Percentiles rank a stretch among this genome's conserved stretches.
Evolutionary conservation across 2,113 vertebrate species (phyloP).

Genomic region (Mormyrus lacerda): DNA sequence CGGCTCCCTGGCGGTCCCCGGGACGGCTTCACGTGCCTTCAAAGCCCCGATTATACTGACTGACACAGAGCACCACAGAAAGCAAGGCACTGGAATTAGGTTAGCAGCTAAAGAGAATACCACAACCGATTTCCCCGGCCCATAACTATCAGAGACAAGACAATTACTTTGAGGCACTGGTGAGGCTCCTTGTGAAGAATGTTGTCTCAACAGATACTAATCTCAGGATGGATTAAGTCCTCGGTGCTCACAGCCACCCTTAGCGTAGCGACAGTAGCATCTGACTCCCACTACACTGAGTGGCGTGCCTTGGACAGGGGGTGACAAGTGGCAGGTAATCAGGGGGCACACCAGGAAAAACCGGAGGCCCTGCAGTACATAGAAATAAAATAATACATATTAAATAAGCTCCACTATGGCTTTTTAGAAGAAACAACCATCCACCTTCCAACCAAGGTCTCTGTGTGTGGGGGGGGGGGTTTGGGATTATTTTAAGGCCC

Average conservation of each 20-base stretch:
- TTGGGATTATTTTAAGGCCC: too few species aligned
- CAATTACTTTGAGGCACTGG: constrained; percentile 7
- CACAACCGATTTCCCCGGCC: neutral
- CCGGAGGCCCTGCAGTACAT: neutral
- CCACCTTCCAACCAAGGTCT: neutral
- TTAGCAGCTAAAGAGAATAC: constrained; percentile 14
- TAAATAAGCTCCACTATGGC: neutral
- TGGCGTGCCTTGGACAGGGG: neutral
- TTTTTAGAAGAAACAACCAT: neutral
- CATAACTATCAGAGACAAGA: constrained; percentile 6
- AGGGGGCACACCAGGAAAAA: neutral
- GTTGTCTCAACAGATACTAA: constrained; percentile 13
- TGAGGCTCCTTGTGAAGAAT: neutral
- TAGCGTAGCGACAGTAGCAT: neutral
- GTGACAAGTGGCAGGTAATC: neutral
- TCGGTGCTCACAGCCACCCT: neutral
- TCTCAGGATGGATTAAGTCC: neutral
- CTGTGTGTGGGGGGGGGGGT: neutral
- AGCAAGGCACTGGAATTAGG: constrained; percentile 8
- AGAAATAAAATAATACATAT: too few species aligned
- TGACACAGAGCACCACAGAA: constrained; percentile 2
- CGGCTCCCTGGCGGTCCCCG: too few species aligned
- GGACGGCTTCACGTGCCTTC: neutral
- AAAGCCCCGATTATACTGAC: constrained; percentile 10
- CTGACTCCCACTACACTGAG: neutral